These are phyloP conservation scores for Cossypha dichroa DNA, from an alignment of 2,797 vertebrate species.

Conservation along the genomic window DNA sequence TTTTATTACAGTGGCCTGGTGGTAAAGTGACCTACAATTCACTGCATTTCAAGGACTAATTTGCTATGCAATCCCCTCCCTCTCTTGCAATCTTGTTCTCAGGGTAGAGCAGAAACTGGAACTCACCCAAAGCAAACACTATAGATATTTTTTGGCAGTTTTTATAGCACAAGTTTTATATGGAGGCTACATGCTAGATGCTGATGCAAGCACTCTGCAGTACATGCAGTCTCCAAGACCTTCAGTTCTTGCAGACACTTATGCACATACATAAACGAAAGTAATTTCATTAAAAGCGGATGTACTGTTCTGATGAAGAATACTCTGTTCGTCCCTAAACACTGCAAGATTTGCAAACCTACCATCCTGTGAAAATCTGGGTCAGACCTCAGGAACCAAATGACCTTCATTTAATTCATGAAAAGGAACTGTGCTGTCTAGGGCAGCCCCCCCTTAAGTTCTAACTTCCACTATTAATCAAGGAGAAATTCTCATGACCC, in stretches of 20 bases:
- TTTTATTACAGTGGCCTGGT: not conserved
- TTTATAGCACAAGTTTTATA: not conserved
- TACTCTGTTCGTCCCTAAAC: not conserved
- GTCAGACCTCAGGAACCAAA: not conserved
- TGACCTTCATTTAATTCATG: not conserved
- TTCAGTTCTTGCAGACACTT: not conserved
- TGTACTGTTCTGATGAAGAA: not conserved
- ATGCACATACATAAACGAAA: not conserved
- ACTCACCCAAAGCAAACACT: conserved; percentile 2
- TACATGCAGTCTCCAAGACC: not conserved
- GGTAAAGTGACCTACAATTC: not conserved
- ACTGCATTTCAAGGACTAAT: not conserved
- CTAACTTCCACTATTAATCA: not conserved
- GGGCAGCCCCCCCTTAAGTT: not conserved
- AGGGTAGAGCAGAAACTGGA: not conserved
- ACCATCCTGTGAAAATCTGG: not conserved
- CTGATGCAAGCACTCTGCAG: not conserved
- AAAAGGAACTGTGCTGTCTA: not conserved
- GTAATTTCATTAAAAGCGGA: conserved; percentile 23
- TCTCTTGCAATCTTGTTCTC: not conserved
- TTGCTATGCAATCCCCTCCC: not conserved
- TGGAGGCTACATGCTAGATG: not conserved
- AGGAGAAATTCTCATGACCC: not conserved
- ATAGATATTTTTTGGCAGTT: not conserved
- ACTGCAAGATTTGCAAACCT: not conserved